Evolutionary conservation across 2,888 invertebrate species (phyloP).

Genomic region (Nemoura dubitans): DNA sequence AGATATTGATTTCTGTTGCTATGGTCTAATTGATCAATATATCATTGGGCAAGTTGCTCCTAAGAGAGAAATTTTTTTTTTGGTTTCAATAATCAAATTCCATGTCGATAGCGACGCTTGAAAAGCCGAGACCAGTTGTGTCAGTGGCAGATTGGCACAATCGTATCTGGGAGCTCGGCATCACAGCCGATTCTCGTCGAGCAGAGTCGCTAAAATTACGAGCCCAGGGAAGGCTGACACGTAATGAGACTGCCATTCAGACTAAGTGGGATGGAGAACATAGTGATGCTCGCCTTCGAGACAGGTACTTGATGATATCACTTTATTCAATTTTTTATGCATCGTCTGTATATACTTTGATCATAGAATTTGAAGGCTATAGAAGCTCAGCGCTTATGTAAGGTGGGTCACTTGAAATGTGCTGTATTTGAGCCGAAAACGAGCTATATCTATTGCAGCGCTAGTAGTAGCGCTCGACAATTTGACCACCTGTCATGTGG

Average conservation of each 20-base stretch:
- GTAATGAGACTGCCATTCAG: conserved; percentile 78
- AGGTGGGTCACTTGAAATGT: too few relatives aligned
- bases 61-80: not conserved
- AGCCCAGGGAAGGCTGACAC: conserved; percentile 73
- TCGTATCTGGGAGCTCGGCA: conserved; percentile 74
- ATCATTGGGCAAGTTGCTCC: not conserved
- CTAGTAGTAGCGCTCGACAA: too few relatives aligned
- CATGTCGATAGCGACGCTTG: conserved; percentile 65
- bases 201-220: conserved; percentile 76
- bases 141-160: conserved; percentile 75
- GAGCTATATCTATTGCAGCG: too few relatives aligned
- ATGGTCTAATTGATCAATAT: not conserved
- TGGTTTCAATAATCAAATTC: not conserved
- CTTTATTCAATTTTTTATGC: too few relatives aligned
- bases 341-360: too few relatives aligned
- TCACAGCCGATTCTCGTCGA: conserved; percentile 72
- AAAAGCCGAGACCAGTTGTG: conserved; percentile 75
- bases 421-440: too few relatives aligned
- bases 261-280: conserved; percentile 81
- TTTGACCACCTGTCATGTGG: too few relatives aligned
- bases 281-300: conserved; percentile 76
- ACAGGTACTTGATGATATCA: conserved; percentile 62
- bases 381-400: too few relatives aligned
- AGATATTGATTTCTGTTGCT: not conserved
- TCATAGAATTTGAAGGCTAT: too few relatives aligned